These are phyloP conservation scores for Eupeodes luniger DNA, from an alignment of 2,888 invertebrate species.

Conservation along the genomic window DNA sequence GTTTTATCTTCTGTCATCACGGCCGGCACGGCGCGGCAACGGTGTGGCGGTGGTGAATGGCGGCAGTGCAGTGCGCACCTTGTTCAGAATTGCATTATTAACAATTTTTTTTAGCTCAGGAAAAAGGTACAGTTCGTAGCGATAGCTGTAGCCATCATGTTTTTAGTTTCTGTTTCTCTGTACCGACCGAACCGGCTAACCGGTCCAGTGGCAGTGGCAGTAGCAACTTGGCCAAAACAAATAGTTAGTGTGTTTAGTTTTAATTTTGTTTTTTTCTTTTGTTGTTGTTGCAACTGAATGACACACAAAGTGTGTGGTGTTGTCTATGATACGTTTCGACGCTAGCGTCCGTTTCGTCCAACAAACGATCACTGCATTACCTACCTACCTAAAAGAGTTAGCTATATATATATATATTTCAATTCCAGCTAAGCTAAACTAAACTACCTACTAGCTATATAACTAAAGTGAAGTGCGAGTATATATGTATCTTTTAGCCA, in stretches of 20 bases:
- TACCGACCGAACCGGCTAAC: constrained; percentile 67
- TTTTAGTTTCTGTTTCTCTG: neutral
- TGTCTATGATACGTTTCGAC: constrained; percentile 51
- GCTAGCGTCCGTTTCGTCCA: constrained; percentile 50
- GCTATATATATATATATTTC: constrained; percentile 12
- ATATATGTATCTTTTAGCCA: constrained; percentile 53
- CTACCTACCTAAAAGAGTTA: constrained; percentile 36
- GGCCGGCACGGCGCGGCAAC: neutral
- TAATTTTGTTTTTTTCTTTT: constrained; percentile 5
- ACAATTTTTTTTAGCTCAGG: constrained; percentile 58
- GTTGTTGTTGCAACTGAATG: constrained; percentile 35
- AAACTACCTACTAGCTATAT: neutral
- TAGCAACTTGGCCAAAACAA: constrained; percentile 53
- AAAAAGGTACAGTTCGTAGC: neutral
- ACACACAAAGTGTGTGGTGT: constrained; percentile 49
- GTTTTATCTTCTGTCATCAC: constrained; percentile 54
- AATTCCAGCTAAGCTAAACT: constrained; percentile 4
- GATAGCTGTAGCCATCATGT: neutral
- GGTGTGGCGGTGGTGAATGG: no score
- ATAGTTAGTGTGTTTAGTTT: constrained; percentile 28
- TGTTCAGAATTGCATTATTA: constrained; percentile 72
- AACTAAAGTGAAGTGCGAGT: constrained; percentile 2
- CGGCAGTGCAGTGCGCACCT: constrained; percentile 51
- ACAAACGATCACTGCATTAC: constrained; percentile 25
- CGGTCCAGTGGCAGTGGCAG: constrained; percentile 23